Evolutionary conservation across 2,888 invertebrate species (phyloP), one percentile per base, ranked within the genome.

Genomic region (Cremastobaeus sp.): DNA sequence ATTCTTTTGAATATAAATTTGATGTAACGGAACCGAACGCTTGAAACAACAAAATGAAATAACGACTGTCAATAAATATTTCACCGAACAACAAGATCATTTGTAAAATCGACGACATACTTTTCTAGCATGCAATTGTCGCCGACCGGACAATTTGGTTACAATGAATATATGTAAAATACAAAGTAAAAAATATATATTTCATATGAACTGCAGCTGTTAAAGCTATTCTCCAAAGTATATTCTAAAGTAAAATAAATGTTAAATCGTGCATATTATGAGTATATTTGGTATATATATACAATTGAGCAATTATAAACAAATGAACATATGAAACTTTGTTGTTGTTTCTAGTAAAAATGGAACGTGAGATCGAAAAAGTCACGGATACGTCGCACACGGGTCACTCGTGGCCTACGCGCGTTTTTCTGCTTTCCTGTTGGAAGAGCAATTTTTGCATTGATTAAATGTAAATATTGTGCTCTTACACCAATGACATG

Each of bases 131-230:
- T 37, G 43, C 64, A 64, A 52, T 62, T 48, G 43, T 54, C 35
- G 52, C 48, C 45, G 48, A 60, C 45, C 37, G 52, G 43, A 43
- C 21, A 32, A 48, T 30, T 65, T 55, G 54, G 43, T 64, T 65
- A 55, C 35, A 14, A 57, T 71, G 50, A 71, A 71, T 59, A 65
- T 71, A 71, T 64, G 71, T 70, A 70, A 71, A 50, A 70, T 64
- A 70, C 21, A 64, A 64, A 43, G 12, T 45, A 55, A 34, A 59
- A 60, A 48, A 60, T 79, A 81, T 84, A 83, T 84, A 82, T 82
- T 82, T 84, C 83, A 81, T 81, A 82, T 80, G 83, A 83, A 85
- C 82, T 77, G 85, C 84, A 85, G 84, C 84, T 84, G 85, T 81
- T 79, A 78, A 81, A 84, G 81, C 82, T 83, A 83, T 83, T 82